Base-by-base conservation (phyloP, 2,888 invertebrate genomes). In the Griposia aprilina region DNA sequence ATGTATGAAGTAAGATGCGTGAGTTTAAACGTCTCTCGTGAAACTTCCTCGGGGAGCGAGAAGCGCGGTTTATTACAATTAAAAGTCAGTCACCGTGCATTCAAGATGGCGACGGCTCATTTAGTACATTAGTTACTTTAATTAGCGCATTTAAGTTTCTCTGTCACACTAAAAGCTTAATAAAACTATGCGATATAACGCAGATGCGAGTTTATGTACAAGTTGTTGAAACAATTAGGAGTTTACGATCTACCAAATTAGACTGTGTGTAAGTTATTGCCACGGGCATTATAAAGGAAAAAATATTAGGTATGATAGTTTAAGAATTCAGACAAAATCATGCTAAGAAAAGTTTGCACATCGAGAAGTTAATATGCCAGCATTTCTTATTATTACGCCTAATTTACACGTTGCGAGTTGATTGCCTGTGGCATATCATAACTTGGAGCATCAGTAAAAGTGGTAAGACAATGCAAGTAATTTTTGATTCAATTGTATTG, bases 21-120 rank as follows among this genome's bases (percentile, higher is more conserved):
- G 85, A 84, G 83, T 87, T 84, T 82, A 87, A 85, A 87, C 81
- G 83, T 83, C 74, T 76, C 66, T 79, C 80, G 81, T 55, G 77
- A 84, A 90, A 91, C 88, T 91, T 91, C 30, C 65, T 71, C 76
- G 74, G 70, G 52, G 57, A 82, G 66, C 74, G 75, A 60, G 60
- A 62, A 71, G 81, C 78, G 81, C 86, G 88, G 90, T 92, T 91
- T 92, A 92, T 92, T 91, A 94, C 93, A 93, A 93, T 93, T 94
- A 92, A 92, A 94, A 93, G 91, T 93, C 92, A 87, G 89, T 89
- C 85, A 85, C 87, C 85, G 83, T 85, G 84, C 85, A 86, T 87
- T 78, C 73, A 80, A 88, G 84, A 86, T 82, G 80, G 80, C 81
- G 81, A 78, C 84, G 89, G 79, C 86, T 90, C 89, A 90, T 91